Evolutionary conservation across 2,113 vertebrate genomes (phyloP), one percentile per base, ranked within the genome.

Genomic region (Strigops habroptila): DNA sequence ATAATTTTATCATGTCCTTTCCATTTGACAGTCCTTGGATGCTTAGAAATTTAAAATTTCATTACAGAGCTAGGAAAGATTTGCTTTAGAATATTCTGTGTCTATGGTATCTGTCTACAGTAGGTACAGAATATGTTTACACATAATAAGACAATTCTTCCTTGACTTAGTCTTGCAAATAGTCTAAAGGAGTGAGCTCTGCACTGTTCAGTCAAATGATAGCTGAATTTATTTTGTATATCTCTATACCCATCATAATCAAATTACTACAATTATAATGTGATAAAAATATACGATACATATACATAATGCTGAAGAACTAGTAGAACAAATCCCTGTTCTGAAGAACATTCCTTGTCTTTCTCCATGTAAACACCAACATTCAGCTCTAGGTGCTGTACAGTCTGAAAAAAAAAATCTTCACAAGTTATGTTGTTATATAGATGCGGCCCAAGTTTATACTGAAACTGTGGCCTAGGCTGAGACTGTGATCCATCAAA

Each of bases 1-100:
- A 73, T 96, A 93, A 90, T 90, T 97, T 95, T 96, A 92, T 81
- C 90, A 82, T 24, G 17, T 87, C 77, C 44, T 77, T 96, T 92
- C 71, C 53, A 67, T 95, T 94, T 97, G 95, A 70, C 92, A 83
- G 25, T 83, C 67, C 35, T 94, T 97, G 91, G 76, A 65, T 91
- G 75, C 68, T 79, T 86, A 64, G 71, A 94, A 90, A 53, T 95
- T 93, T 80, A 85, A 51, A 74, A 93, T 89, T 49, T 90, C 64
- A 83, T 95, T 97, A 57, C 70, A 79, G 85, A 92, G 53, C 18
- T 68, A 80, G 35, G 60, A 27, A 70, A 88, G 33, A 44, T 49
- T 87, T 48, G 25, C 68, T 86, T 75, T 79, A 79, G 62, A 70
- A 65, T 80, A 75, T 65, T 84, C 57, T 41, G 37, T 63, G 31